Conservation (phyloP, 2,888 invertebrate genomes). For the Aquatica leii region DNA sequence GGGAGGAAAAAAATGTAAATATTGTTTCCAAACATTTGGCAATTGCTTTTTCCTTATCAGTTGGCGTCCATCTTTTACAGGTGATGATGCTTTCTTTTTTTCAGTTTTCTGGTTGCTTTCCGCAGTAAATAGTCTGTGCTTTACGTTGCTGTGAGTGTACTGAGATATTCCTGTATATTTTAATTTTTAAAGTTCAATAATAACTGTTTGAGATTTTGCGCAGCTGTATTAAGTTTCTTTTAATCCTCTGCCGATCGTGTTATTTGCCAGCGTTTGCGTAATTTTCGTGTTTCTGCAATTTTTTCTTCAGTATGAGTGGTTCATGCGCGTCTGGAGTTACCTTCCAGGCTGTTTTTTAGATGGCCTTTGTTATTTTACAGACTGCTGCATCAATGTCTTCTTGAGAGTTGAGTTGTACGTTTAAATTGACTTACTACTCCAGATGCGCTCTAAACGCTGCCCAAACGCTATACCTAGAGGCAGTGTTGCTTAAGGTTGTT, state of each 20-base stretch:
- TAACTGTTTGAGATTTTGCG: no score
- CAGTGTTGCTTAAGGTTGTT: neutral
- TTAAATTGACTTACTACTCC: slow-evolving; percentile 3
- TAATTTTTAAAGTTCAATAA: no score
- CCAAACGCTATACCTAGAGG: neutral
- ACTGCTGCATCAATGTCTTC: slow-evolving; percentile 5
- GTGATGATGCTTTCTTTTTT: neutral
- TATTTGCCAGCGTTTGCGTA: no score
- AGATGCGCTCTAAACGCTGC: slow-evolving; percentile 9
- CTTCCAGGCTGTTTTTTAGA: slow-evolving; percentile 7
- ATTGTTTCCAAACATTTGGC: no score
- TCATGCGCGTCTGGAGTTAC: slow-evolving; percentile 1
- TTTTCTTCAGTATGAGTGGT: no score
- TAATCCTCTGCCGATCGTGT: no score
- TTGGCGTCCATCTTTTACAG: neutral
- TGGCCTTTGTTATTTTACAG: slow-evolving; percentile 11
- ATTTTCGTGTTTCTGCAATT: no score
- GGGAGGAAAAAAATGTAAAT: no score
- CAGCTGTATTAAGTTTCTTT: no score
- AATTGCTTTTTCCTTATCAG: no score
- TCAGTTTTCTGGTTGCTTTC: no score
- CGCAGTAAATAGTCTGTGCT: neutral
- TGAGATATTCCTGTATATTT: neutral
- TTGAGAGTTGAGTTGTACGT: no score
- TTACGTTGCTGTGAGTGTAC: neutral